Evolutionary conservation across 2,797 vertebrate species (phyloP), one percentile per base, ranked within the genome.

Genomic region (Varecia variegata): DNA sequence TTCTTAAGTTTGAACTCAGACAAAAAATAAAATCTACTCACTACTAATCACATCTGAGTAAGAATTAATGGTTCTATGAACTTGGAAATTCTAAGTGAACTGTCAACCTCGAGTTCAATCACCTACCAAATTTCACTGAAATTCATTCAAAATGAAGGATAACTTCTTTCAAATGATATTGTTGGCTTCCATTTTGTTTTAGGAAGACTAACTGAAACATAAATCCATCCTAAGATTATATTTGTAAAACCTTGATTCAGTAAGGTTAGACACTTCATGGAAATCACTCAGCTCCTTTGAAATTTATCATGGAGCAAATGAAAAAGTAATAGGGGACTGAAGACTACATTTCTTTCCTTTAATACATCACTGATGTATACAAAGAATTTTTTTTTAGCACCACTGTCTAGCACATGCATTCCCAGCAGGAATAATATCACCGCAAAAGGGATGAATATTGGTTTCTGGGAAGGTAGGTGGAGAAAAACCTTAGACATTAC

Each of bases 161-260:
- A 94, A 67, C 12, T 45, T 40, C 35, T 95, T 95, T 91, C 30
- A 93, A 80, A 81, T 94, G 54, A 76, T 82, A 13, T 12, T 91
- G 40, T 93, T 92, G 30, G 21, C 35, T 92, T 89, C 89, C 76
- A 56, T 90, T 94, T 96, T 93, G 56, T 92, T 94, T 96, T 67
- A 93, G 43, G 23, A 80, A 91, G n/a, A 86, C 38, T 35, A 71
- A 83, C 21, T 82, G 45, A 91, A 93, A 87, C 87, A 65, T 76
- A 74, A 95, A 73, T 80, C 58, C 13, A 10, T 74, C 40, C 47
- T 68, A 13, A 18, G 21, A 84, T 56, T 81, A 82, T 92, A 93
- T 80, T 92, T 21, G 56, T 80, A 93, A 86, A 96, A 27, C 13
- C 38, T 88, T 94, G 38, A 93, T 94, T 89, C 58, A 70, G 70